Percentiles rank a stretch among this genome's conserved stretches.
phyloP scores from a whole-genome alignment of 2,888 invertebrate genomes.

The Parthenolecanium corni region DNA sequence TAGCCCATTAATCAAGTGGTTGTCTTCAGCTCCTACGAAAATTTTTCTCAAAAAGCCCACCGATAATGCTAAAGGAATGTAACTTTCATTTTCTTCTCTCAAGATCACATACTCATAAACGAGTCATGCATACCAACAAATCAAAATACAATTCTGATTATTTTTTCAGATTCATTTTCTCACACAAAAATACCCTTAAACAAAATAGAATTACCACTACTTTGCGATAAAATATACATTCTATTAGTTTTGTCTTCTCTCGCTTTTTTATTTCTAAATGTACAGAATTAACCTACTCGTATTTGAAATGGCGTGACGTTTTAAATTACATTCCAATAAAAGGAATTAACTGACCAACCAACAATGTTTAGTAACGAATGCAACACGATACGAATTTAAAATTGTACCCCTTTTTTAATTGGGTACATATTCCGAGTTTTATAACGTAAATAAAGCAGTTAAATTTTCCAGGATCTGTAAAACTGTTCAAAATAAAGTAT shows the following conservation, averaged over 20 bases:
- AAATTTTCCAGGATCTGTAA: constrained; percentile 17
- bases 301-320: constrained; percentile 6
- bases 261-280: no score
- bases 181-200: no score
- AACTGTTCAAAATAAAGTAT: constrained; percentile 19
- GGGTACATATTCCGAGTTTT: constrained; percentile 20
- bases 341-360: constrained; percentile 23
- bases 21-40: no score
- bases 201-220: constrained; percentile 18
- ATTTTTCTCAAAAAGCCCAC: no score
- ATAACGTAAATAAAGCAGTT: constrained; percentile 27
- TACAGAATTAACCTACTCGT: no score
- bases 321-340: constrained; percentile 28
- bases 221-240: no score
- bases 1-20: no score
- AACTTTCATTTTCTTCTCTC: no score
- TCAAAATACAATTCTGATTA: background rate
- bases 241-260: no score
- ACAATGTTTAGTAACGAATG: constrained; percentile 22
- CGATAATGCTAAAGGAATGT: no score
- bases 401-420: constrained; percentile 13
- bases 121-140: background rate
- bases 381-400: constrained; percentile 24
- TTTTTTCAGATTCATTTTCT: background rate
- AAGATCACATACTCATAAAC: no score